Evolutionary conservation across 2,797 vertebrate species (phyloP).

Genomic region (Poecile montanus): DNA sequence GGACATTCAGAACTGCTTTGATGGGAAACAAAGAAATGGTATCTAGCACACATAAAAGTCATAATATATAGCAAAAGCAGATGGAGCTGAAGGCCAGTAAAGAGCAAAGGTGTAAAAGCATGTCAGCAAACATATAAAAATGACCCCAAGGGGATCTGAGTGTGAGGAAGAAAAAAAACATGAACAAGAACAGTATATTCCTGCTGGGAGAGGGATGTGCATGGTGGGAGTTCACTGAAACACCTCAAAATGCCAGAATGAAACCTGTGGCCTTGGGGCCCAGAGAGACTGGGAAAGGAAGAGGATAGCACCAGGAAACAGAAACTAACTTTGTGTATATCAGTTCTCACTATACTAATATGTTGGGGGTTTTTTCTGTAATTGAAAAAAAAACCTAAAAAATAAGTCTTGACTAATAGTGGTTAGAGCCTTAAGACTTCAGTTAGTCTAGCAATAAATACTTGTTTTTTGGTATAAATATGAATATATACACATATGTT

Average conservation of each 20-base stretch:
- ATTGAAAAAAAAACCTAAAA: not conserved
- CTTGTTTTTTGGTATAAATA: not conserved
- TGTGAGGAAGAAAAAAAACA: not conserved
- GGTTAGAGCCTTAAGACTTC: not conserved
- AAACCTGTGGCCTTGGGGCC: not conserved
- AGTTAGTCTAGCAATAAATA: not conserved
- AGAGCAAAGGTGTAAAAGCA: not conserved
- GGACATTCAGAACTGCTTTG: not conserved
- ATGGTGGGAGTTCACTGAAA: not conserved
- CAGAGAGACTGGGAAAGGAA: not conserved
- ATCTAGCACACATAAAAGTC: not conserved
- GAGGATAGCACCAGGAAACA: not conserved
- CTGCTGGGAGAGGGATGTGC: not conserved
- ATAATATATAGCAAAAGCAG: not conserved
- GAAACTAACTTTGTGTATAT: not conserved
- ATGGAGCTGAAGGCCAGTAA: not conserved
- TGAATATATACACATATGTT: not conserved
- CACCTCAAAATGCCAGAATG: not conserved
- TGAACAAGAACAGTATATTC: not conserved
- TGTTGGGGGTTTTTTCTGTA: not conserved
- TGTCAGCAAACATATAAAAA: not conserved
- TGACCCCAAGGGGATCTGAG: not conserved
- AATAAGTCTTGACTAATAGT: not conserved
- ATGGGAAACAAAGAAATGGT: not conserved
- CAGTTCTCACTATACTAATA: not conserved